phyloP scores from a whole-genome alignment of 2,888 invertebrate genomes.

The Cryptocheilus praepositus region DNA sequence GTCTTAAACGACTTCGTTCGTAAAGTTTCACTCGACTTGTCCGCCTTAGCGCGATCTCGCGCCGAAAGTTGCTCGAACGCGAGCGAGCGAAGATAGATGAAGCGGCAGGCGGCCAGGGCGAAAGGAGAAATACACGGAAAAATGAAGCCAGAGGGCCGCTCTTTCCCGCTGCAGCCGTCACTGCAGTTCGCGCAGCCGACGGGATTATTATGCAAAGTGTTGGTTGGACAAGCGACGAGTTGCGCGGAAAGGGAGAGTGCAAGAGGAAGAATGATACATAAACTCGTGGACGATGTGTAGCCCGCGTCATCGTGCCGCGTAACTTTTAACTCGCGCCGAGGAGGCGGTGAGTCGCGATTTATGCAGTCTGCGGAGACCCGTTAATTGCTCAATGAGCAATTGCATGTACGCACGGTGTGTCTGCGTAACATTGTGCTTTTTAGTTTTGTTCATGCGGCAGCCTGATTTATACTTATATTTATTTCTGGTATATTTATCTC shows the following conservation, averaged over 20 bases:
- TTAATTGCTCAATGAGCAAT: too few species aligned
- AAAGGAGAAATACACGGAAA: too few species aligned
- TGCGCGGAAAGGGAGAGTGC: slow-evolving; percentile 12
- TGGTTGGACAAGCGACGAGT: slow-evolving; percentile 21
- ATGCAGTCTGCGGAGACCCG: too few species aligned
- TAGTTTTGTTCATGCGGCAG: too few species aligned
- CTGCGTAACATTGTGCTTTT: too few species aligned
- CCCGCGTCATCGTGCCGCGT: too few species aligned
- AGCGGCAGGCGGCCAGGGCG: too few species aligned
- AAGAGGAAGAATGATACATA: not conserved
- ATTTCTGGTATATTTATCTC: too few species aligned
- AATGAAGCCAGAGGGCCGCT: not conserved
- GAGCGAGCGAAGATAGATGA: not conserved
- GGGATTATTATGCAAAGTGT: slow-evolving; percentile 47
- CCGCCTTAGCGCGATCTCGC: slow-evolving; percentile 11
- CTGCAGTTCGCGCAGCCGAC: slow-evolving; percentile 23
- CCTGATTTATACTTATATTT: too few species aligned
- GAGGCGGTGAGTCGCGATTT: too few species aligned
- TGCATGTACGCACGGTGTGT: too few species aligned
- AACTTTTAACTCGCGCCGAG: too few species aligned
- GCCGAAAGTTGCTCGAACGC: slow-evolving; percentile 21
- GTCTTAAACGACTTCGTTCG: slow-evolving; percentile 40
- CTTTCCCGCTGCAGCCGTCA: slow-evolving; percentile 15
- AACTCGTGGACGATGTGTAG: not conserved
- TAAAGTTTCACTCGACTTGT: slow-evolving; percentile 33